These are phyloP conservation scores for Crotalus helleri DNA, from an alignment of 2,113 vertebrate genomes.

Conservation along the genomic window DNA sequence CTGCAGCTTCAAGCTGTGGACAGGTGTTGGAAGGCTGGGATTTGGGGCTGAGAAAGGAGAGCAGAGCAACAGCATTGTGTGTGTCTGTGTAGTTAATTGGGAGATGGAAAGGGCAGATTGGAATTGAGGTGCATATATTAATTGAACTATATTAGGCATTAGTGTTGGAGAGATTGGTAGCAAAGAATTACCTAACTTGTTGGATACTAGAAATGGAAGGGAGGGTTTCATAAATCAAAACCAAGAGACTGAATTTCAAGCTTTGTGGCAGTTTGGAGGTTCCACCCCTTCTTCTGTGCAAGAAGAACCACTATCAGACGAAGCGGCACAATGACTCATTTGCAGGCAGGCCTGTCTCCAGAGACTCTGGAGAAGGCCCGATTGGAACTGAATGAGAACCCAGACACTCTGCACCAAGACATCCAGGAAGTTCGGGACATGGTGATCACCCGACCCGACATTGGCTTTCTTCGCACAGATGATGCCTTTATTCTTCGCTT, in stretches of 20 bases:
- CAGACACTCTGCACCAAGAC: constrained; percentile 95
- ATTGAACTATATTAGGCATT: constrained; percentile 42
- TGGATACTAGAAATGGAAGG: constrained; percentile 47
- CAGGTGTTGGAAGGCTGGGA: constrained; percentile 50
- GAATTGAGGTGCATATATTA: neutral
- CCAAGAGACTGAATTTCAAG: neutral
- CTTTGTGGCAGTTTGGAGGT: neutral
- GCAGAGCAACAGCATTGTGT: neutral
- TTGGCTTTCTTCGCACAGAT: constrained; percentile 96
- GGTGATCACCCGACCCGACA: constrained; percentile 98
- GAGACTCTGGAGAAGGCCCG: constrained; percentile 98
- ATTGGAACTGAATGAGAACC: constrained; percentile 95
- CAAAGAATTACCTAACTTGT: constrained; percentile 30
- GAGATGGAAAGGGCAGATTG: neutral
- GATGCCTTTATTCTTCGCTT: constrained; percentile 97
- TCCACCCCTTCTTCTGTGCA: neutral
- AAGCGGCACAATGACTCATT: constrained; percentile 88
- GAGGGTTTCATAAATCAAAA: neutral
- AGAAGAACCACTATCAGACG: constrained; percentile 19
- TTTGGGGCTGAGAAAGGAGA: constrained; percentile 36
- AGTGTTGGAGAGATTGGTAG: neutral
- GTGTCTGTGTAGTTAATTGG: neutral
- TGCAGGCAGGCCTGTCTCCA: constrained; percentile 94
- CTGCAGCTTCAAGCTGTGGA: constrained; percentile 24
- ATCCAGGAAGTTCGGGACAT: constrained; percentile 99